phyloP scores from a whole-genome alignment of 1,140 invertebrate species.

The Hermetia illucens region DNA sequence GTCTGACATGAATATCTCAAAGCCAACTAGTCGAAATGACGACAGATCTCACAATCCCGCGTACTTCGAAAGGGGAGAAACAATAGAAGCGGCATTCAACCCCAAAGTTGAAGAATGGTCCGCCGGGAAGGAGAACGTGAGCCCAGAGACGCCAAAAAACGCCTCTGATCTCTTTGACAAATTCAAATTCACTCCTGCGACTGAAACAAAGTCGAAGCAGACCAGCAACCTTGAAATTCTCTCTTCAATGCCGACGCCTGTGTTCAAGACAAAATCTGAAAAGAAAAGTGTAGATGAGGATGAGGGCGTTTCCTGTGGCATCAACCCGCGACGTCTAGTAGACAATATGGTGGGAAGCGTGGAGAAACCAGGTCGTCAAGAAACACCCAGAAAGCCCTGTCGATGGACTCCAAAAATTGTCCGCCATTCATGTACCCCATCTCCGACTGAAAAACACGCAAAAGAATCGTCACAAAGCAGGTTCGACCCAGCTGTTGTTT shows the following conservation, averaged over 20 bases:
- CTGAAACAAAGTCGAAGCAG: conserved; percentile 4
- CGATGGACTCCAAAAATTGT: too few relatives aligned
- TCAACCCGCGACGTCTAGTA: too few relatives aligned
- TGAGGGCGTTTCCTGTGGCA: too few relatives aligned
- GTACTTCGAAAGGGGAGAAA: neutral
- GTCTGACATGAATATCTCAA: neutral
- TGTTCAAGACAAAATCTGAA: too few relatives aligned
- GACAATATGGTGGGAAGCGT: too few relatives aligned
- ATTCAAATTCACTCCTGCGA: conserved; percentile 22
- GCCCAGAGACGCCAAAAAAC: conserved; percentile 17
- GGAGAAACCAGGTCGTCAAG: too few relatives aligned
- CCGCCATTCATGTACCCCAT: too few relatives aligned
- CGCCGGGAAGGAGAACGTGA: conserved; percentile 21
- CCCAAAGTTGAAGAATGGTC: neutral
- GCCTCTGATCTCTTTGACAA: conserved; percentile 21
- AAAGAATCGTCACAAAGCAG: too few relatives aligned
- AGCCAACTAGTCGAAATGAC: neutral
- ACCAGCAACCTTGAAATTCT: conserved; percentile 16
- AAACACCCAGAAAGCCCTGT: too few relatives aligned
- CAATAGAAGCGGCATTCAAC: neutral
- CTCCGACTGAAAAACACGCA: too few relatives aligned
- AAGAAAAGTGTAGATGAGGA: too few relatives aligned
- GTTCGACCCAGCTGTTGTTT: neutral
- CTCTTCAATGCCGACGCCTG: conserved; percentile 21
- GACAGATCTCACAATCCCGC: conserved; percentile 2